phyloP scores from a whole-genome alignment of 64 coral and sea anemone species.

The Dendronephthya gigantea region DNA sequence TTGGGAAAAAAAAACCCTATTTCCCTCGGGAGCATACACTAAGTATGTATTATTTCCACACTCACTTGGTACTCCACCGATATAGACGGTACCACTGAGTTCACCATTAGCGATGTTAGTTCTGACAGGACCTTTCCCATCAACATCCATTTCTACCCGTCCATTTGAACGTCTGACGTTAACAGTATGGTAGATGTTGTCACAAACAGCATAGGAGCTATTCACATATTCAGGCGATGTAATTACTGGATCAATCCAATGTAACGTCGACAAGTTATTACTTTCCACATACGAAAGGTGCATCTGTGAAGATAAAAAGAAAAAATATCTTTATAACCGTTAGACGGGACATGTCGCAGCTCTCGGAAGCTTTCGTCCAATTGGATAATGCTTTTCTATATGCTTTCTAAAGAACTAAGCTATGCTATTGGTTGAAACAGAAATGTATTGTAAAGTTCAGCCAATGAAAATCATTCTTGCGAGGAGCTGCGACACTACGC shows the following conservation, averaged over 20 bases:
- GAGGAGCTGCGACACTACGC: too few relatives aligned
- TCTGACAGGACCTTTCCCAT: background rate
- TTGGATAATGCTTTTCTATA: too few relatives aligned
- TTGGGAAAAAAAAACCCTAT: too few relatives aligned
- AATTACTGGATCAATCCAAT: background rate
- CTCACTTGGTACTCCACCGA: background rate
- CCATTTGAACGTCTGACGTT: background rate
- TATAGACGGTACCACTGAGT: background rate
- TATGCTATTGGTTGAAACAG: too few relatives aligned
- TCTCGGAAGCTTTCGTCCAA: too few relatives aligned
- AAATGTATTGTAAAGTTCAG: too few relatives aligned
- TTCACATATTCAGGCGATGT: background rate
- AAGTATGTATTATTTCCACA: background rate
- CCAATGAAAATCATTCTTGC: too few relatives aligned
- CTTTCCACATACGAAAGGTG: background rate
- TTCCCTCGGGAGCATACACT: too few relatives aligned
- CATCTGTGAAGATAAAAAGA: background rate
- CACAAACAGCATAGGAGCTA: constrained; percentile 4
- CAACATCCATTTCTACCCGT: background rate
- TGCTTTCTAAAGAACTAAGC: too few relatives aligned
- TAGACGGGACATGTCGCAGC: too few relatives aligned
- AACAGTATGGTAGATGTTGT: background rate
- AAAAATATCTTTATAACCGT: background rate
- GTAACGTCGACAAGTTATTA: background rate
- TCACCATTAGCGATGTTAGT: background rate